Conservation (phyloP, 1,140 invertebrate species). For the Drosophila punjabiensis region DNA sequence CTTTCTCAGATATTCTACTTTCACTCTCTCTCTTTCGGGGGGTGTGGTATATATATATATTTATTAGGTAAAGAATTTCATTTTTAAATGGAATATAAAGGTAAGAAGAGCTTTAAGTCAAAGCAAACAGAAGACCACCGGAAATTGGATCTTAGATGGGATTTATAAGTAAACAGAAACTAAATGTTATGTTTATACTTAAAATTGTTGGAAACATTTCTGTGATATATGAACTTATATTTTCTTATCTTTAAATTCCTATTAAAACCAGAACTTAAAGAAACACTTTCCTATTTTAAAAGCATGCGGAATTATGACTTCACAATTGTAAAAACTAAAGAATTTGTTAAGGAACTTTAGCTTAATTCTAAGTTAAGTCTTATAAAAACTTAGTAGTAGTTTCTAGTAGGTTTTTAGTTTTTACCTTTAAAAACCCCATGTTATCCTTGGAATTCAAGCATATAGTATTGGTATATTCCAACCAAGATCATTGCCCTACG, state of each 20-base stretch:
- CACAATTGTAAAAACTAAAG: neutral
- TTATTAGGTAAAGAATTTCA: slow-evolving; percentile 20
- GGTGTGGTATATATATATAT: neutral
- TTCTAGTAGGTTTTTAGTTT: rapidly evolving
- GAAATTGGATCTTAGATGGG: neutral
- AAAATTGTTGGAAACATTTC: neutral
- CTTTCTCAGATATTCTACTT: slow-evolving; percentile 47
- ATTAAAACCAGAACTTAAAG: too few relatives aligned
- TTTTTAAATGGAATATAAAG: slow-evolving; percentile 1
- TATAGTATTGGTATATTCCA: slow-evolving; percentile 10
- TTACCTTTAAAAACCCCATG: neutral
- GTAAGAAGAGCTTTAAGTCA: neutral
- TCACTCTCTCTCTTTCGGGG: slow-evolving; percentile 25
- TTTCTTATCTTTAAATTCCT: too few relatives aligned
- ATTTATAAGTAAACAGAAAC: neutral
- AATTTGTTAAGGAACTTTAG: too few relatives aligned
- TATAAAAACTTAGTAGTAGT: neutral
- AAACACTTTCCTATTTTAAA: neutral
- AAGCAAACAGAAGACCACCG: slow-evolving; percentile 4
- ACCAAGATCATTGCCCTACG: slow-evolving; percentile 32
- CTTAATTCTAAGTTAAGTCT: neutral
- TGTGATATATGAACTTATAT: too few relatives aligned
- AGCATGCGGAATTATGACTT: neutral
- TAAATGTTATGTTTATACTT: neutral
- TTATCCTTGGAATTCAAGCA: slow-evolving; percentile 37